Conservation (phyloP, 2,888 invertebrate species). For the Agriopis aurantiaria region DNA sequence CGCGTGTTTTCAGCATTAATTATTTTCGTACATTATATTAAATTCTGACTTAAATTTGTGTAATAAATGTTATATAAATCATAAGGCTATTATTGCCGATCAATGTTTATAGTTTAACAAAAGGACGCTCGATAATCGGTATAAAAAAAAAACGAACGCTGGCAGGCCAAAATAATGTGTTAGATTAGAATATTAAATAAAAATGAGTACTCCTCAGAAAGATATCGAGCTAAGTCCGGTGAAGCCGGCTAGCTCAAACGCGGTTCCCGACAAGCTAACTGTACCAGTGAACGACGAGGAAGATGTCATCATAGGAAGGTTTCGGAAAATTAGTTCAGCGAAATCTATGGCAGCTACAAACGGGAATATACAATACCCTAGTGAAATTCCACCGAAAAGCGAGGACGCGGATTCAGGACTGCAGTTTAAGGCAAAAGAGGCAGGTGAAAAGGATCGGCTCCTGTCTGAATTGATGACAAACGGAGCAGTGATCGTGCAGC, state of each 20-base stretch:
- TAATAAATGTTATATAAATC: not conserved
- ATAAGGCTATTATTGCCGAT: not conserved
- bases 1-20: not conserved
- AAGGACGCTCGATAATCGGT: conserved; percentile 13
- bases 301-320: conserved; percentile 82
- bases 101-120: not conserved
- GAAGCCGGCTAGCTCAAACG: conserved; percentile 55
- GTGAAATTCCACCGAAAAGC: conserved; percentile 61
- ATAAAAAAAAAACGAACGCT: conserved; percentile 20
- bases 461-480: conserved; percentile 60
- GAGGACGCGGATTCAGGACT: conserved; percentile 76
- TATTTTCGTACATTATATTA: not conserved
- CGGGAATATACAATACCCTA: conserved; percentile 79
- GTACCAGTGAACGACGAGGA: conserved; percentile 74
- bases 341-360: conserved; percentile 85
- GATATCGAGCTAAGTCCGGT: conserved; percentile 80
- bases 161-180: conserved; percentile 37
- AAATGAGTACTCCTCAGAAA: conserved; percentile 73
- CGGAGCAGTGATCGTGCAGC: conserved; percentile 54
- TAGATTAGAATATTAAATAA: conserved; percentile 39
- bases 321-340: conserved; percentile 83
- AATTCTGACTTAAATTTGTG: conserved; percentile 4
- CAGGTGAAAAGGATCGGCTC: conserved; percentile 68
- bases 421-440: conserved; percentile 68
- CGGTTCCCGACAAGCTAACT: conserved; percentile 55